Evolutionary conservation across 2,888 invertebrate species (phyloP).

Genomic region (Chaitophorus viminalis): DNA sequence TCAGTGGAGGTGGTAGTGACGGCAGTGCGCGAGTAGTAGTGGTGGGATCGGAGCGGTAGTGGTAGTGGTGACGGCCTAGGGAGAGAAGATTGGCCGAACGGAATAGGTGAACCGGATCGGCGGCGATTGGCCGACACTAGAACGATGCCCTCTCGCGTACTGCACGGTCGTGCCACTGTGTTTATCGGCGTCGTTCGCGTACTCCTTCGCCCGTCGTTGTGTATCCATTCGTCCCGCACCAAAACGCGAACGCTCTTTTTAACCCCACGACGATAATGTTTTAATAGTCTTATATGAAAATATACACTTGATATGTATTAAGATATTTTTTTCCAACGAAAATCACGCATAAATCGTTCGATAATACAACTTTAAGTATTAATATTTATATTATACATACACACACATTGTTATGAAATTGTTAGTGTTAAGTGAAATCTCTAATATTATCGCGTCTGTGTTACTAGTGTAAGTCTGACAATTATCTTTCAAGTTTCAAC

Average conservation of each 20-base stretch:
- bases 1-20: constrained; percentile 6
- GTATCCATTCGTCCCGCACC: constrained; percentile 9
- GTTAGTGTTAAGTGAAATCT: constrained; percentile 43
- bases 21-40: background rate
- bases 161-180: constrained; percentile 42
- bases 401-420: constrained; percentile 13
- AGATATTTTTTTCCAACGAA: constrained; percentile 10
- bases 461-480: constrained; percentile 51
- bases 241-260: constrained; percentile 19
- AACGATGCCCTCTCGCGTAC: constrained; percentile 61
- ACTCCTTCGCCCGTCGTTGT: constrained; percentile 31
- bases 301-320: no score
- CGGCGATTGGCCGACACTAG: constrained; percentile 60
- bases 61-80: constrained; percentile 1
- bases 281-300: constrained; percentile 21
- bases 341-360: constrained; percentile 14
- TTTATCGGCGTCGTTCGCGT: constrained; percentile 42
- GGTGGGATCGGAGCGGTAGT: background rate
- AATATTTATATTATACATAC: background rate
- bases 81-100: constrained; percentile 58
- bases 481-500: background rate
- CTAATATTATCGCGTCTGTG: constrained; percentile 46
- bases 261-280: background rate
- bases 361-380: constrained; percentile 13
- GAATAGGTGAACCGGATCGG: constrained; percentile 61